Evolutionary conservation across 2,888 invertebrate genomes (phyloP).

Genomic region (Heliconius ethilla): DNA sequence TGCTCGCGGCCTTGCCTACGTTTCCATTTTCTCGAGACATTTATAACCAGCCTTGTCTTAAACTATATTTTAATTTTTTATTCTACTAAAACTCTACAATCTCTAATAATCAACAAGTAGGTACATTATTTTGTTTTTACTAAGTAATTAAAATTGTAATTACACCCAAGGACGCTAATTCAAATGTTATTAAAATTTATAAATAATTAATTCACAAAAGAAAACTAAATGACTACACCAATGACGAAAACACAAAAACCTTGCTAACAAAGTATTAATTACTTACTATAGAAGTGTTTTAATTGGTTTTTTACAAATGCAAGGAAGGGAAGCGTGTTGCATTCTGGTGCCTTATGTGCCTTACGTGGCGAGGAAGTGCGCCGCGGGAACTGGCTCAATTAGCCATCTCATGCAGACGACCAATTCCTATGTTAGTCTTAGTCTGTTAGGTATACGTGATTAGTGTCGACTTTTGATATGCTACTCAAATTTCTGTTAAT

Average conservation of each 20-base stretch:
- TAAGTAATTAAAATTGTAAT: too few species aligned
- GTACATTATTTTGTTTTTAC: not conserved
- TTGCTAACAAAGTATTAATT: constrained; percentile 10
- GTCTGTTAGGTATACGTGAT: constrained; percentile 17
- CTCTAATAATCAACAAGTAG: not conserved
- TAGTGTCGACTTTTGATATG: constrained; percentile 20
- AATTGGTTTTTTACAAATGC: constrained; percentile 44
- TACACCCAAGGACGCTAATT: not conserved
- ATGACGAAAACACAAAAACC: not conserved
- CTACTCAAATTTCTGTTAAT: constrained; percentile 3
- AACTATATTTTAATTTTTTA: too few species aligned
- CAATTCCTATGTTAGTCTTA: constrained; percentile 33
- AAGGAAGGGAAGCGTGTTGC: constrained; percentile 44
- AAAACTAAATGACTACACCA: not conserved
- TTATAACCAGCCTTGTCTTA: too few species aligned
- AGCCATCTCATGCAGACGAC: constrained; percentile 31
- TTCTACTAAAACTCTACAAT: not conserved
- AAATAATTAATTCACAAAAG: not conserved
- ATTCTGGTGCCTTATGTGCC: constrained; percentile 30
- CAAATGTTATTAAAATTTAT: not conserved
- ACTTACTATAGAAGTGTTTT: constrained; percentile 18
- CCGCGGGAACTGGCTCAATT: constrained; percentile 42
- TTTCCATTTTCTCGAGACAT: not conserved
- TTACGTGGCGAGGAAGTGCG: constrained; percentile 47
- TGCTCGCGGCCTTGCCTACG: not conserved